Evolutionary conservation across 2,113 vertebrate species (phyloP).

Genomic region (Scomber japonicus): DNA sequence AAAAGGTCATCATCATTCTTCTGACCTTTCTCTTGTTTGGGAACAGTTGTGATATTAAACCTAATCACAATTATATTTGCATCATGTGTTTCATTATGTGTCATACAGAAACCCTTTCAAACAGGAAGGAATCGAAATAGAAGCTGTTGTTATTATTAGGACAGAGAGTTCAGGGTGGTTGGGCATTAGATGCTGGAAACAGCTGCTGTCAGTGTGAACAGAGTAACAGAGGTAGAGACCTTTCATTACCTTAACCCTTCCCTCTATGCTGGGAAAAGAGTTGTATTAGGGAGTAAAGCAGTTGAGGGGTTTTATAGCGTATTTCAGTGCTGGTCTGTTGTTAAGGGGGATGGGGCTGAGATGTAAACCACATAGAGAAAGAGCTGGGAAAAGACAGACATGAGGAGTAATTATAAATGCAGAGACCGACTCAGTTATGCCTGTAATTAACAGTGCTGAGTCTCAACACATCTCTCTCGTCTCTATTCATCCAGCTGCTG

Average conservation of each 20-base stretch:
- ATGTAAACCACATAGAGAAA: conserved; percentile 52
- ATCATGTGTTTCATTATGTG: too few relatives aligned
- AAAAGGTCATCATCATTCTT: conserved; percentile 38
- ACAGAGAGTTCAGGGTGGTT: conserved; percentile 4
- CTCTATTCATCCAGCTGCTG: conserved; percentile 35
- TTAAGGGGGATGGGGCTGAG: conserved; percentile 43
- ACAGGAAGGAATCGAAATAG: not conserved
- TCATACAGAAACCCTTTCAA: not conserved
- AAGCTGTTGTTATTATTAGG: conserved; percentile 3
- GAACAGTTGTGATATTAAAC: not conserved
- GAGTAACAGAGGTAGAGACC: conserved; percentile 37
- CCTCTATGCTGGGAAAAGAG: conserved; percentile 42
- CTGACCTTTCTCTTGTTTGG: too few relatives aligned
- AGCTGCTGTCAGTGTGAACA: conserved; percentile 45
- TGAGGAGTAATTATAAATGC: conserved; percentile 66
- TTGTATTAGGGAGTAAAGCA: conserved; percentile 39
- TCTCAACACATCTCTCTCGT: conserved; percentile 44
- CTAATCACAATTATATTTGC: conserved; percentile 1
- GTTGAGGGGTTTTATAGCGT: conserved; percentile 54
- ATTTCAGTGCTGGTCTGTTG: conserved; percentile 54
- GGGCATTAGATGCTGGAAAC: conserved; percentile 7
- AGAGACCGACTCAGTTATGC: conserved; percentile 34
- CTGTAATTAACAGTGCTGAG: conserved; percentile 67
- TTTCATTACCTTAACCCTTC: conserved; percentile 49
- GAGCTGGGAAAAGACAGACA: conserved; percentile 44